A percentile compares a stretch with the other conserved stretches of the same genome.
Conservation (phyloP, 2,888 invertebrate genomes). For the Chrysolina americana region DNA sequence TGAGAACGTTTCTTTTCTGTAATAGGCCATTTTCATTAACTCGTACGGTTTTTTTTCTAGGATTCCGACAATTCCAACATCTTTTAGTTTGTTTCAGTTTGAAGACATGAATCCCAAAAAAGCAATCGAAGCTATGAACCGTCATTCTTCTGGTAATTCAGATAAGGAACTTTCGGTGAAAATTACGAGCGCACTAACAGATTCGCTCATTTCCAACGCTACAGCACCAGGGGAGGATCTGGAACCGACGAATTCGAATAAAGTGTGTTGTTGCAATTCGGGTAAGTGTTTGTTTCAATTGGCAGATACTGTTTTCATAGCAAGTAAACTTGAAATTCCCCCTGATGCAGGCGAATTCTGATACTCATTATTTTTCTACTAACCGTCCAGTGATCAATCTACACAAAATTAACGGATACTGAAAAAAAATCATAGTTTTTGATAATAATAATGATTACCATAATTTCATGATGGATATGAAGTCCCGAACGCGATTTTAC, state of each 20-base stretch:
- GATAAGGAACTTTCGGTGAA: constrained; percentile 62
- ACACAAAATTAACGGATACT: no score
- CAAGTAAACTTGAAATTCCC: no score
- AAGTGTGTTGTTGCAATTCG: constrained; percentile 36
- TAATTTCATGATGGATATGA: no score
- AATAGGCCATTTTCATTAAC: no score
- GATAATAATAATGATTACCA: no score
- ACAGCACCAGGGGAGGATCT: constrained; percentile 45
- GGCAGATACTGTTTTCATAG: neutral
- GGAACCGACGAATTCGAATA: constrained; percentile 27
- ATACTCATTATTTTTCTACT: no score
- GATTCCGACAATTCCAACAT: constrained; percentile 1
- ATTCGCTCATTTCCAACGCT: constrained; percentile 56
- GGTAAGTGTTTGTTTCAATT: neutral
- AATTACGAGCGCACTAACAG: constrained; percentile 59
- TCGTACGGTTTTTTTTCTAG: neutral
- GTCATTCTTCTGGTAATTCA: constrained; percentile 54
- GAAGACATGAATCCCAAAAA: constrained; percentile 57
- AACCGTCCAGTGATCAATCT: no score
- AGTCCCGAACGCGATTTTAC: no score
- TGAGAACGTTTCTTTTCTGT: no score
- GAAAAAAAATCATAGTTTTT: no score
- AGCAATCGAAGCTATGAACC: constrained; percentile 61
- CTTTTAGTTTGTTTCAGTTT: constrained; percentile 52
- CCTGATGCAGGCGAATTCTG: no score